Percentiles rank a stretch among this genome's conserved stretches.
phyloP scores from a whole-genome alignment of 2,888 invertebrate genomes.

The Terebella lapidaria region DNA sequence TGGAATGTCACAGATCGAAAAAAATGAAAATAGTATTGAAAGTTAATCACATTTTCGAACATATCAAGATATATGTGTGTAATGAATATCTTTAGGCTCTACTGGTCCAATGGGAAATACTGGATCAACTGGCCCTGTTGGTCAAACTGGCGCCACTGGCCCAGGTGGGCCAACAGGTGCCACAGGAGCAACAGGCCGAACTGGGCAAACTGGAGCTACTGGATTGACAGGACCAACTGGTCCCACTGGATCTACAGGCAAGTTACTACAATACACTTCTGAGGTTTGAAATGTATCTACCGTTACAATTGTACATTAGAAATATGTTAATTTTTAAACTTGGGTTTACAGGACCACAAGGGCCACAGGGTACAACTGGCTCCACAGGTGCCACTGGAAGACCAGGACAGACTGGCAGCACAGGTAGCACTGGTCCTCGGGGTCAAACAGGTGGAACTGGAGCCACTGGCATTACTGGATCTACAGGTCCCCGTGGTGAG shows the following conservation, averaged over 20 bases:
- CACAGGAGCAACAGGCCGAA: not conserved
- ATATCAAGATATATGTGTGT: too few species aligned
- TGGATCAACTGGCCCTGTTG: conserved; percentile 1
- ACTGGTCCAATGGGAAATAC: conserved; percentile 3
- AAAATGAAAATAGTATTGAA: too few species aligned
- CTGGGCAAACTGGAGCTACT: conserved; percentile 3
- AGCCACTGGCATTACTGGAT: conserved; percentile 12
- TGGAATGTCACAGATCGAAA: too few species aligned
- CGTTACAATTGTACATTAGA: too few species aligned
- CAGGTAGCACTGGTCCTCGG: not conserved
- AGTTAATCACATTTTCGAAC: too few species aligned
- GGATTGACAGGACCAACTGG: conserved; percentile 29
- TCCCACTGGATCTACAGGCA: conserved; percentile 4
- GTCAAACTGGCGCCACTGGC: not conserved
- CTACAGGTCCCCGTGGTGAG: conserved; percentile 11
- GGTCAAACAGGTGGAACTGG: conserved; percentile 12
- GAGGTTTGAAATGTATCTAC: too few species aligned
- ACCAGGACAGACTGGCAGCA: conserved; percentile 7
- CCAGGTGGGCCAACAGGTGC: not conserved
- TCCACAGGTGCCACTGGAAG: conserved; percentile 5
- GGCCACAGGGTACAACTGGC: conserved; percentile 15
- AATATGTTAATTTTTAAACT: too few species aligned
- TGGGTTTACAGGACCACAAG: not conserved
- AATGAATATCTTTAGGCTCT: not conserved
- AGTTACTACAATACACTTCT: not conserved